Evolutionary conservation across 2,888 invertebrate species (phyloP).

Genomic region (Choristoneura rosaceana): DNA sequence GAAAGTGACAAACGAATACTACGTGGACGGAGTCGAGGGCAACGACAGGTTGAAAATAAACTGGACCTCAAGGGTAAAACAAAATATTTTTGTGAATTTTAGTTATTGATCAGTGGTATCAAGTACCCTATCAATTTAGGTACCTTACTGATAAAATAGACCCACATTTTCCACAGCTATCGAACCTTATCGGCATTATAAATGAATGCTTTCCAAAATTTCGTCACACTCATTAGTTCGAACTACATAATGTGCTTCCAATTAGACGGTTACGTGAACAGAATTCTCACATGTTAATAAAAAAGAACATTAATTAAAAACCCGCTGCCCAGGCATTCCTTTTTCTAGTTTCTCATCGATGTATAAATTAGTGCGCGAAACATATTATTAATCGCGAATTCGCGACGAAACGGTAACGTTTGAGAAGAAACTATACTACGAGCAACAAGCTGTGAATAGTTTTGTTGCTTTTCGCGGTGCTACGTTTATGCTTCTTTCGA

Average conservation of each 20-base stretch:
- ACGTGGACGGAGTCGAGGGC: no score
- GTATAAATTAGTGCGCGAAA: constrained; percentile 14
- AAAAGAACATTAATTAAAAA: constrained; percentile 37
- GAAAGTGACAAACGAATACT: no score
- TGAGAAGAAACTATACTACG: no score
- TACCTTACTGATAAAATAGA: no score
- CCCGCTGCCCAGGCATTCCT: constrained; percentile 11
- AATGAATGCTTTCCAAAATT: constrained; percentile 33
- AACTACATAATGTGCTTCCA: constrained; percentile 29
- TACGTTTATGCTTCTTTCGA: no score
- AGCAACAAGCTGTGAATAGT: no score
- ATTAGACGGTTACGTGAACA: constrained; percentile 35
- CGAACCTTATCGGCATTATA: constrained; percentile 12
- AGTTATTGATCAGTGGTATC: no score
- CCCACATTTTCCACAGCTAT: background rate
- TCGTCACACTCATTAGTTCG: constrained; percentile 18
- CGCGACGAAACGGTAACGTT: background rate
- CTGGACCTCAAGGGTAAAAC: no score
- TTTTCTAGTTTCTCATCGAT: constrained; percentile 20
- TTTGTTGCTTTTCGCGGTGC: no score
- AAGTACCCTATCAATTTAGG: no score
- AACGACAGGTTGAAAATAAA: no score
- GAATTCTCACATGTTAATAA: constrained; percentile 30
- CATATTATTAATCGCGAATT: background rate
- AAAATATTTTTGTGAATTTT: no score